These are phyloP conservation scores for Sitta europaea DNA, from an alignment of 2,113 vertebrate genomes.

Conservation along the genomic window DNA sequence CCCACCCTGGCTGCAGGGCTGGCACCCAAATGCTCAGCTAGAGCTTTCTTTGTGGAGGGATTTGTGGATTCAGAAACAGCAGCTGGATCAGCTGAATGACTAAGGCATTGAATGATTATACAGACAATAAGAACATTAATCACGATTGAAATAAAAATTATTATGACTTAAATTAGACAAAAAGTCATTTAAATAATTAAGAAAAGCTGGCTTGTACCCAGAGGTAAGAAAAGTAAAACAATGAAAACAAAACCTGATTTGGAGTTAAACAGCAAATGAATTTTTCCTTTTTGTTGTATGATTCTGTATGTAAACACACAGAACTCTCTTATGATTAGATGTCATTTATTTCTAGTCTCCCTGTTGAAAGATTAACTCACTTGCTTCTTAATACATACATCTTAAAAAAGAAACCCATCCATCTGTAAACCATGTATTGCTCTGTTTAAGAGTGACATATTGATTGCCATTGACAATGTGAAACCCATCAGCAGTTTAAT, in stretches of 20 bases:
- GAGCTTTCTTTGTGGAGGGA: not conserved
- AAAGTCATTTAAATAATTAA: slow-evolving; percentile 35
- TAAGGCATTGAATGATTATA: not conserved
- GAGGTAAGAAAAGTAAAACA: not conserved
- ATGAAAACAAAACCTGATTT: slow-evolving; percentile 3
- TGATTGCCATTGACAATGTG: slow-evolving; percentile 1
- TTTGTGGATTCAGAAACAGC: not conserved
- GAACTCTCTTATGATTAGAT: slow-evolving; percentile 30
- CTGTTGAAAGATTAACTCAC: slow-evolving; percentile 27
- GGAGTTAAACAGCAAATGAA: not conserved
- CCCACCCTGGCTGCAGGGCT: not conserved
- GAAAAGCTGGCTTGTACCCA: not conserved
- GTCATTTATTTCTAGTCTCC: slow-evolving; percentile 37
- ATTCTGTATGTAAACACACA: slow-evolving; percentile 32
- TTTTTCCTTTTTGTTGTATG: slow-evolving; percentile 14
- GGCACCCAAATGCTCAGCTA: not conserved
- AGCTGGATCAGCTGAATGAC: not conserved
- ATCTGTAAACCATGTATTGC: not conserved
- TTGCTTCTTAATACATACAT: slow-evolving; percentile 24
- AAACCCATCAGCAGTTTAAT: slow-evolving; percentile 25
- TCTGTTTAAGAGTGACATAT: slow-evolving; percentile 15
- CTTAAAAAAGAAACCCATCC: slow-evolving; percentile 4
- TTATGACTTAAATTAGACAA: slow-evolving; percentile 29
- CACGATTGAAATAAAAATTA: slow-evolving; percentile 17
- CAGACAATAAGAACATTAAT: not conserved